Conservation (phyloP, 2,113 vertebrate genomes). For the Rhynchomys soricoides region DNA sequence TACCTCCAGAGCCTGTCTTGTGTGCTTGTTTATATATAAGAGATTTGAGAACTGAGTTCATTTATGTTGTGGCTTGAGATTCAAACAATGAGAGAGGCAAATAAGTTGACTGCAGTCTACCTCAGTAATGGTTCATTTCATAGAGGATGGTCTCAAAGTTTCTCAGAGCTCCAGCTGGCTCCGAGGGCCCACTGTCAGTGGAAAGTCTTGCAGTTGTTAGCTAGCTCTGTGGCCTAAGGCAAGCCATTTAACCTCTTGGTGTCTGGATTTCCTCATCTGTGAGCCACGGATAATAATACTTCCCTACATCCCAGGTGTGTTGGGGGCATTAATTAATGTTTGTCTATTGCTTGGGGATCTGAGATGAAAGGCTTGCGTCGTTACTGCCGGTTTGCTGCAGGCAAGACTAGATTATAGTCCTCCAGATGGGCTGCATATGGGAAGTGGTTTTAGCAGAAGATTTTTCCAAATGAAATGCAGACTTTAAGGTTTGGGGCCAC, state of each 20-base stretch:
- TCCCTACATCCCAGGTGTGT: constrained; percentile 80
- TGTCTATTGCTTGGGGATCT: constrained; percentile 75
- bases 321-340: constrained; percentile 81
- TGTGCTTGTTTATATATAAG: not conserved
- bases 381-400: constrained; percentile 72
- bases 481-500: constrained; percentile 73
- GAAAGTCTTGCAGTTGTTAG: constrained; percentile 60
- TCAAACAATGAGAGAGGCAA: not conserved
- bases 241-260: constrained; percentile 79
- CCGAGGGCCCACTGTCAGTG: constrained; percentile 12
- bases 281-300: constrained; percentile 77
- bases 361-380: constrained; percentile 77
- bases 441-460: constrained; percentile 79
- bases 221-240: constrained; percentile 69
- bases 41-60: not conserved
- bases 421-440: constrained; percentile 79
- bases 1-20: not conserved
- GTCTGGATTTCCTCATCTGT: constrained; percentile 78
- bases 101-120: not conserved
- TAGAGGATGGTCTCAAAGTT: not conserved
- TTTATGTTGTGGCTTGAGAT: not conserved
- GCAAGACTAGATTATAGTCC: constrained; percentile 81
- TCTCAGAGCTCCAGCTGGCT: not conserved
- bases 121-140: not conserved
- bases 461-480: constrained; percentile 80